Base-by-base conservation (phyloP, 1,140 invertebrate species). In the Macrobrachium nipponense region DNA sequence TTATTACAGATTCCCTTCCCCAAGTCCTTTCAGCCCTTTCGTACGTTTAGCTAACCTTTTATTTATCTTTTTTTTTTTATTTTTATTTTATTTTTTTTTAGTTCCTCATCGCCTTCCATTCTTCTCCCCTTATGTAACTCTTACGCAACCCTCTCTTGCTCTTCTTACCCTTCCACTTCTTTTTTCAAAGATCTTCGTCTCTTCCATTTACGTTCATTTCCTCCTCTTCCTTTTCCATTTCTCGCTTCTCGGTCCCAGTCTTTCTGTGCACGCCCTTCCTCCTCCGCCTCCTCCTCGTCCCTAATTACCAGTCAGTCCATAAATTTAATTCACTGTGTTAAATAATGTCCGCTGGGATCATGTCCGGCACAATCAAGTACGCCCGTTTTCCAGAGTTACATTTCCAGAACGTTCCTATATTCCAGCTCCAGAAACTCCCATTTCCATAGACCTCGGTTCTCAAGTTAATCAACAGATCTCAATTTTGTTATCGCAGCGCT, bases 261-360 rank as follows among this genome's bases (percentile, higher is more conserved):
- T 58, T 60, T 36, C 60, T 20, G 12, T 58, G 18, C 20, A 14
- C 23, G 12, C n/a, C 44, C 20, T 60, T 36, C n/a, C 58, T 60
- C n/a, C 44, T 27, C 27, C 77, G 6, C 27, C 61, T 51, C 27
- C 60, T 61, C 77, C 23, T 18, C 44, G 17, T n/a, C 44, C 73
- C n/a, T 76, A 76, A 76, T 76, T 76, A 76, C 73, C 59, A 76
- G 44, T 43, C 11, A 76, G 15, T n/a, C 36, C 7, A 76, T 76
- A 76, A 76, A 76, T 76, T 58, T 58, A 58, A 58, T 76, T 76
- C 73, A 58, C 73, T 59, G 44, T n/a, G 44, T n/a, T 12, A 51
- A 51, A 51, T 51, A 51, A 51, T 51, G 51, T 51, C 51, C 51
- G 17, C 44, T 17, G 18, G 18, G 18, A 44, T 76, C 17, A 44